Base-by-base conservation (phyloP, 1,140 invertebrate genomes). In the Lepidurus packardi region DNA sequence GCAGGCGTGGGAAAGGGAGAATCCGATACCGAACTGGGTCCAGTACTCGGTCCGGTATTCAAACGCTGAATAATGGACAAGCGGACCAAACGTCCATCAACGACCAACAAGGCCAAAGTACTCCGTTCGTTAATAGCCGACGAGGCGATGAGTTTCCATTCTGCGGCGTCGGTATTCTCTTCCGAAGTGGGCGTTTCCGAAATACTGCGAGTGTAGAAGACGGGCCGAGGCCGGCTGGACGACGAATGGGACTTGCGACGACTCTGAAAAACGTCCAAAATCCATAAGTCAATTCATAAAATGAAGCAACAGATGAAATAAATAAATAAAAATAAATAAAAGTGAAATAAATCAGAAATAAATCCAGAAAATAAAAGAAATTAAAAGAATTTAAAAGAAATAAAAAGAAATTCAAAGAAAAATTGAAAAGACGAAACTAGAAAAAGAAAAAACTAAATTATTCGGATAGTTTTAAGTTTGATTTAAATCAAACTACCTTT, bases 121-220 rank as follows among this genome's bases (percentile, higher is more conserved):
- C 80, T 91, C 90, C 88, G 83, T 42, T 80, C 79, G 10, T 77
- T 65, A n/a, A 80, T 77, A 8, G 43, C 53, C 24, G 86, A 84
- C 47, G 86, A 86, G 5, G 88, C 89, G 80, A 92, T 90, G 41
- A 92, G 82, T 82, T 89, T 89, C 88, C 90, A 91, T 82, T 92
- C 90, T 43, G 89, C 77, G 89, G 89, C 76, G 88, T 83, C 41
- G 86, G 82, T 47, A 82, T 83, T 82, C 88, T 88, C 75, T 85
- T 83, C 45, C 82, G 81, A 45, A 75, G 80, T 75, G 16, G 76
- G 34, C 43, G 74, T 43, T 47, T 80, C 79, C 8, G 79, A 80
- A 77, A 80, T 80, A 47, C 76, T 41, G 81, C 81, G 76, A 77
- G 74, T 76, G 47, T n/a, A 76, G 79, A 34, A 77, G 65, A 78